Base-by-base conservation (phyloP, 2,888 invertebrate species). In the Phorcus lineatus region DNA sequence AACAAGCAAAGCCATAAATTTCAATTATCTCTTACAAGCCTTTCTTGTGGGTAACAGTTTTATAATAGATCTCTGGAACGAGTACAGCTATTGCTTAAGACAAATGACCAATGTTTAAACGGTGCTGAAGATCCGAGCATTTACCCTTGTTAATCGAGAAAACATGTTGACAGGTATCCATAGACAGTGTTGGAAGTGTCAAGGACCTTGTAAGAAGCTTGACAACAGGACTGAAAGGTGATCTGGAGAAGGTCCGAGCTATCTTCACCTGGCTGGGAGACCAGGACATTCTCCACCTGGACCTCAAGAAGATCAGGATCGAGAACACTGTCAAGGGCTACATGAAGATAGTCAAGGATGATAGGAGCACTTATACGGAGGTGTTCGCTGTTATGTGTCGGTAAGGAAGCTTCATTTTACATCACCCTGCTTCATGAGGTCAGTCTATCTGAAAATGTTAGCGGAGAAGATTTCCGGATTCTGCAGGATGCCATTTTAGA, bases 321-420 rank as follows among this genome's bases (percentile, higher is more conserved):
- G 31, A 70, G 40, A 81, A 86, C 28, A 81, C 83, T 16, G 85
- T 85, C 19, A 67, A 74, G n/a, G 86, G 85, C 2, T 84, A 83
- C 28, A 80, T 86, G 79, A 83, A 84, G 67, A 80, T 85, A 36
- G 83, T 86, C 52, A 66, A 84, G 67, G 81, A 83, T 2, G 54
- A 79, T 11, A 78, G 81, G 31, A 83, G 82, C 13, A 79, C 81
- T 0, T 83, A 86, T 78, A 67, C 85, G 0, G 81, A 84, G 6
- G 83, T 85, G 77, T 85, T 85, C 77, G 82, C 86, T 13, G 24
- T 85, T 0, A 76, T 86, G n/a, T 86, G 86, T 52, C 55, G 86
- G 86, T 86, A 13, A 6, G 47, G 47, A 13, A 11, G 47, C 1
- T 47, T 47, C 47, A 13, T 36, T 36, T 36, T 36, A 36, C 36